These are phyloP conservation scores for Brienomyrus brachyistius DNA, from an alignment of 2,113 vertebrate species.

Conservation along the genomic window DNA sequence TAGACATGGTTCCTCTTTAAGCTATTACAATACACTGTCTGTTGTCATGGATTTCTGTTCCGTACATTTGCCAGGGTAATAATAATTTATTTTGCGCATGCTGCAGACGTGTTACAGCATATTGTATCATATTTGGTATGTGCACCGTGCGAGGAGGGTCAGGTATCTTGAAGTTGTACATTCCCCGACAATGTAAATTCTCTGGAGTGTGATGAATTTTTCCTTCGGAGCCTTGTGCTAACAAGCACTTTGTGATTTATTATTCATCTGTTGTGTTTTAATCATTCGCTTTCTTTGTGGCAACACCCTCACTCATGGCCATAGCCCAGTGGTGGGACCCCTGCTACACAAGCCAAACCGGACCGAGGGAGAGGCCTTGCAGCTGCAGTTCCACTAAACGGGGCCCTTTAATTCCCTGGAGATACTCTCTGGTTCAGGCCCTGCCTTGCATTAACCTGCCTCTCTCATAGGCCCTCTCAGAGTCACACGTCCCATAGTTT, in stretches of 20 bases:
- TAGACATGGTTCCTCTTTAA: neutral
- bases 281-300: conserved; percentile 21
- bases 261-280: conserved; percentile 50
- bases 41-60: neutral
- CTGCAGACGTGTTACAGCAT: neutral
- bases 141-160: neutral
- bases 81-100: neutral
- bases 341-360: conserved; percentile 23
- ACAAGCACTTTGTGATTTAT: conserved; percentile 53
- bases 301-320: conserved; percentile 41
- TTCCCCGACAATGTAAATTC: conserved; percentile 57
- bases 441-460: conserved; percentile 51
- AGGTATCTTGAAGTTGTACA: conserved; percentile 29
- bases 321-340: conserved; percentile 31
- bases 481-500: conserved; percentile 35
- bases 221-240: conserved; percentile 35
- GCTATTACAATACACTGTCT: neutral
- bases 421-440: conserved; percentile 20
- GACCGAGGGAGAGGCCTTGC: conserved; percentile 37
- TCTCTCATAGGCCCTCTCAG: conserved; percentile 47
- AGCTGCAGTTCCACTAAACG: conserved; percentile 34
- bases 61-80: neutral
- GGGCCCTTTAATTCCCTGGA: conserved; percentile 30
- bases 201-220: conserved; percentile 53
- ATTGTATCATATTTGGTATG: neutral